phyloP scores from a whole-genome alignment of 2,113 vertebrate genomes.

The Heliornis fulica region DNA sequence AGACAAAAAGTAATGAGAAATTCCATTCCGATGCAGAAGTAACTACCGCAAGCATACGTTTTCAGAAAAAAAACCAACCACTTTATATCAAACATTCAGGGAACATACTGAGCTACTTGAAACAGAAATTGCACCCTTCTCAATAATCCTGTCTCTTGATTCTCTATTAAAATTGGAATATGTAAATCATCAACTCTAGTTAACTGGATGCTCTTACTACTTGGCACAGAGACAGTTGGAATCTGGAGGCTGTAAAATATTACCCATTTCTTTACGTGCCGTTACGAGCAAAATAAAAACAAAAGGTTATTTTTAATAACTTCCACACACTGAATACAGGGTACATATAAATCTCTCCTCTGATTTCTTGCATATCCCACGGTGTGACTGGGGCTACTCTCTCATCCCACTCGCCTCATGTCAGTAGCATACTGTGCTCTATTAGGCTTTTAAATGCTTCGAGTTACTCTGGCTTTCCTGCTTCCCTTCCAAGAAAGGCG shows the following conservation, averaged over 20 bases:
- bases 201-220: neutral
- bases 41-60: neutral
- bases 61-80: neutral
- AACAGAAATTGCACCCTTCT: neutral
- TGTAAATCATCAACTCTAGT: neutral
- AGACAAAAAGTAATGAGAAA: neutral
- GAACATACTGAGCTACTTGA: neutral
- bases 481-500: neutral
- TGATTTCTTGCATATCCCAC: neutral
- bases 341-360: neutral
- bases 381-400: neutral
- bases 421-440: neutral
- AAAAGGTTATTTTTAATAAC: neutral
- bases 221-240: neutral
- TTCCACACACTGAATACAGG: neutral
- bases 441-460: neutral
- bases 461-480: too few relatives aligned
- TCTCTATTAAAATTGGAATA: neutral
- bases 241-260: neutral
- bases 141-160: neutral
- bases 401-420: accelerated
- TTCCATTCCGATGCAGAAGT: neutral
- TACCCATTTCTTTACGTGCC: neutral
- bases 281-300: neutral
- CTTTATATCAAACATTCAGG: neutral